These are phyloP conservation scores for Sarcophaga rosellei DNA, from an alignment of 2,888 invertebrate genomes.

Conservation along the genomic window DNA sequence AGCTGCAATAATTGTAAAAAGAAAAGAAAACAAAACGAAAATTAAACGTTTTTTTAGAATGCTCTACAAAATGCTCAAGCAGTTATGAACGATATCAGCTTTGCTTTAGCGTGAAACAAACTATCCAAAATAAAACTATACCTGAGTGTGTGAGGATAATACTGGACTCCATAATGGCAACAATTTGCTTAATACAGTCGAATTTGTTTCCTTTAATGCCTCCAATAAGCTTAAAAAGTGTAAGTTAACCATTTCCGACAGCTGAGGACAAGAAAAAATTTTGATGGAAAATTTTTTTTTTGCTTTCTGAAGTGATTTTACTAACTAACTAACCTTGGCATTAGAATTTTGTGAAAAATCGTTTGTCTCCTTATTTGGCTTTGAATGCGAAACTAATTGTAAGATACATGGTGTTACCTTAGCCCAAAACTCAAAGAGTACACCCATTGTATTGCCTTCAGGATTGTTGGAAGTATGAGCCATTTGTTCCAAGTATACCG, in stretches of 20 bases:
- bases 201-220: conserved; percentile 96
- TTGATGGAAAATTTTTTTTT: background rate
- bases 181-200: conserved; percentile 94
- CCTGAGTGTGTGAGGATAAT: conserved; percentile 92
- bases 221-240: conserved; percentile 98
- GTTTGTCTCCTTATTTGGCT: conserved; percentile 86
- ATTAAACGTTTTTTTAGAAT: background rate
- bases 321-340: conserved; percentile 68
- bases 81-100: too few species aligned
- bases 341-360: conserved; percentile 73
- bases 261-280: conserved; percentile 82
- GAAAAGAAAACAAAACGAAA: conserved; percentile 30
- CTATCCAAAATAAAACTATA: conserved; percentile 81
- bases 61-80: too few species aligned
- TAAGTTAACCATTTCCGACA: conserved; percentile 98
- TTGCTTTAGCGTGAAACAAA: too few species aligned
- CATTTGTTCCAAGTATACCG: conserved; percentile 96
- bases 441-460: conserved; percentile 89
- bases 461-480: conserved; percentile 86
- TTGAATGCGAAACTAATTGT: conserved; percentile 94
- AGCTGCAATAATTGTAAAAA: conserved; percentile 83
- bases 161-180: conserved; percentile 98
- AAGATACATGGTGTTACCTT: conserved; percentile 97
- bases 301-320: background rate
- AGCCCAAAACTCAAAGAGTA: conserved; percentile 98